These are phyloP conservation scores for Tachypleus tridentatus DNA, from an alignment of 1,140 invertebrate species.

Conservation along the genomic window DNA sequence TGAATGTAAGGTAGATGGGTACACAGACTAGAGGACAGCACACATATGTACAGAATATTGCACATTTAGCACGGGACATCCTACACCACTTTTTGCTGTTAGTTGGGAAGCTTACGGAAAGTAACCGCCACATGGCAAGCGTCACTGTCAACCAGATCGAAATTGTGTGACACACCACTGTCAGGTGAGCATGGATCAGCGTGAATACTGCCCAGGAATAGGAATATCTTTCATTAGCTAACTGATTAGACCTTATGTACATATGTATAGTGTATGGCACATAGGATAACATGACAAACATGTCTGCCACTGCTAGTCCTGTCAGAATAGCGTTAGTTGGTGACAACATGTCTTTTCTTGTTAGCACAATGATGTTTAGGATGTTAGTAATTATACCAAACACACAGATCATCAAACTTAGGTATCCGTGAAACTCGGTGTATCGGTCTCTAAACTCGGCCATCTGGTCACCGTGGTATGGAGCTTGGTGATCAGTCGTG, in stretches of 20 bases:
- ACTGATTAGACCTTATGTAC: constrained; percentile 39
- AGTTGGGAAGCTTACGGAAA: constrained; percentile 52
- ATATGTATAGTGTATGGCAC: constrained; percentile 65
- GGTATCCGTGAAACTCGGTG: constrained; percentile 49
- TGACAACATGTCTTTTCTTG: constrained; percentile 63
- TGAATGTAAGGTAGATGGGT: constrained; percentile 31
- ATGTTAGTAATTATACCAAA: constrained; percentile 82
- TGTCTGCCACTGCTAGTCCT: constrained; percentile 64
- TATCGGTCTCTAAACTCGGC: constrained; percentile 29
- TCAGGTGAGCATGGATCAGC: constrained; percentile 49
- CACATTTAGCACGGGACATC: constrained; percentile 48
- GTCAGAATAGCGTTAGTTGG: constrained; percentile 77
- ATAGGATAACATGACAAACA: constrained; percentile 77
- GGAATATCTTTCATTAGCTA: constrained; percentile 43
- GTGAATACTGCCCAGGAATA: constrained; percentile 60
- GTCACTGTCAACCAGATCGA: constrained; percentile 84
- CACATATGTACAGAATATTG: constrained; percentile 57
- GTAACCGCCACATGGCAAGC: constrained; percentile 80
- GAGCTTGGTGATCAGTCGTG: constrained; percentile 3
- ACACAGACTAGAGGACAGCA: constrained; percentile 60
- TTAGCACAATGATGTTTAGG: constrained; percentile 76
- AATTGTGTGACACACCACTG: constrained; percentile 71
- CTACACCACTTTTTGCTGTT: constrained; percentile 19
- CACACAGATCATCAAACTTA: constrained; percentile 59
- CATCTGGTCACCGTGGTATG: constrained; percentile 24